These are phyloP conservation scores for Mesoclemmys tuberculata DNA, from an alignment of 2,113 vertebrate genomes.

Conservation along the genomic window DNA sequence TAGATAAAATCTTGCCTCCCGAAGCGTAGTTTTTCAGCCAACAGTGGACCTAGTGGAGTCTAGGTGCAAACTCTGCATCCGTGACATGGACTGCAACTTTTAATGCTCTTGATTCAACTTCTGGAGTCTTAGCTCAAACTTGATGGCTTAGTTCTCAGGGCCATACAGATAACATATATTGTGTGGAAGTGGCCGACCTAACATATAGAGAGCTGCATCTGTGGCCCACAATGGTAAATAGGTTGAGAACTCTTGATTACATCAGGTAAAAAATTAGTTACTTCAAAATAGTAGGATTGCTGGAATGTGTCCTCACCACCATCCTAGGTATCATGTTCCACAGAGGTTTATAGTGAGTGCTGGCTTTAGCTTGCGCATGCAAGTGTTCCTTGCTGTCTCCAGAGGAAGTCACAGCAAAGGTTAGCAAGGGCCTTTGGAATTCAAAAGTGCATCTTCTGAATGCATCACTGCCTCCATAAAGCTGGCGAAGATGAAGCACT, in stretches of 20 bases:
- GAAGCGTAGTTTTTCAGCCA: not conserved
- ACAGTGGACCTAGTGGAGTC: not conserved
- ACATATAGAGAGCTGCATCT: too few relatives aligned
- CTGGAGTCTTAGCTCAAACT: not conserved
- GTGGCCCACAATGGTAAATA: too few relatives aligned
- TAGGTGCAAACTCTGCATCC: not conserved
- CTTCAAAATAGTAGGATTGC: not conserved
- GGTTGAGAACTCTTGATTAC: not conserved
- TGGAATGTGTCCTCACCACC: not conserved
- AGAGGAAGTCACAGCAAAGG: not conserved
- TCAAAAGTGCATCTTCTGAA: not conserved
- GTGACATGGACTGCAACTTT: not conserved
- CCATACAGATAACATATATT: too few relatives aligned
- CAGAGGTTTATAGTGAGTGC: not conserved
- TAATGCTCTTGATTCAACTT: not conserved
- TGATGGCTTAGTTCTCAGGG: not conserved
- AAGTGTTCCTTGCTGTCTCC: not conserved
- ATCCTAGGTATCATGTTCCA: not conserved
- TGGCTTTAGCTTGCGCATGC: not conserved
- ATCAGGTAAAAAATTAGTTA: not conserved
- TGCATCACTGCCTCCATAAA: not conserved
- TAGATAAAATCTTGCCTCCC: not conserved
- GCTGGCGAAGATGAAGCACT: not conserved
- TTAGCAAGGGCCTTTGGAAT: not conserved
- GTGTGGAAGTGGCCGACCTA: too few relatives aligned